Base-by-base conservation (phyloP, 2,797 vertebrate genomes). In the Sebastolobus alascanus region DNA sequence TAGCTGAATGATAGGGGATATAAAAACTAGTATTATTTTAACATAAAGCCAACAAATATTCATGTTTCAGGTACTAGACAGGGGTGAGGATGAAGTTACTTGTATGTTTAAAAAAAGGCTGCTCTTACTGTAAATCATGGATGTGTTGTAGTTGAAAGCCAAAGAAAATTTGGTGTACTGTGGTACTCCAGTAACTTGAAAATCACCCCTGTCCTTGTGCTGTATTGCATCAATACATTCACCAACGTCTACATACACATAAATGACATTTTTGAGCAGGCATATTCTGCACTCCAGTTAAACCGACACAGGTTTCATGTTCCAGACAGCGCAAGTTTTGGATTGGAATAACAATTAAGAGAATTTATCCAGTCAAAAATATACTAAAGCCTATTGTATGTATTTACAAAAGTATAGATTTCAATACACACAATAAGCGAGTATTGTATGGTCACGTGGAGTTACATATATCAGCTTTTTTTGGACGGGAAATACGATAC, bases 221-320 rank as follows among this genome's bases (percentile, higher is more conserved):
- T 90, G 84, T 86, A 84, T 90, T 89, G 93, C 87, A 90, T 90
- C 84, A 89, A 55, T 93, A 94, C 92, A 93, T 94, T 94, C 92
- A 93, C 90, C 84, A 89, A 90, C 29, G 84, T 92, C 90, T 90
- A 92, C 86, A 81, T 63, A 91, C 84, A 91, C 84, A 83, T 20
- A 84, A 67, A 86, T 84, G 3, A 87, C 69, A 56, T 43, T 60
- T 87, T 73, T 77, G 73, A 90, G 71, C 83, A 88, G 81, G 65
- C 60, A 71, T 86, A 60, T 83, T 87, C 70, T 89, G 79, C 83
- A 75, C 80, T 87, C 74, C 7, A 80, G 74, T 43, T 43, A 87
- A 84, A 80, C 68, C 10, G 13, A 67, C 43, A 75, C 35, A 59
- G 76, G 69, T 78, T 83, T 76, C 67, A 66, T 68, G n/a, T 75